Evolutionary conservation across 2,797 vertebrate genomes (phyloP).

Genomic region (Sebastes steindachneri): DNA sequence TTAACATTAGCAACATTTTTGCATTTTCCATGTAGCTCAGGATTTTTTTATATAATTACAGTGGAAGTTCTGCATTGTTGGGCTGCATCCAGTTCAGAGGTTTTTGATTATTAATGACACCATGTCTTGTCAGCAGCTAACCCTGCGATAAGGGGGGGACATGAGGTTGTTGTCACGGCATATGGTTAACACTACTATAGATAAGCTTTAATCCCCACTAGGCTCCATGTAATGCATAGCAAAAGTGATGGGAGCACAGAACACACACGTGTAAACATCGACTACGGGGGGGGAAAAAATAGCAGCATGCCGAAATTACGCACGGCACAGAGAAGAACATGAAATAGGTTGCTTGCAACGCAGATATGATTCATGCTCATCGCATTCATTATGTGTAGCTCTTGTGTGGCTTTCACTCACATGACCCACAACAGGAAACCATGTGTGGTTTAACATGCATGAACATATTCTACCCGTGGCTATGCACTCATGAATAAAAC

Average conservation of each 20-base stretch:
- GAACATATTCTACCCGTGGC: conserved; percentile 26
- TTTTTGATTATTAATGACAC: conserved; percentile 65
- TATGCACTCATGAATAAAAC: conserved; percentile 46
- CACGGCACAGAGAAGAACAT: conserved; percentile 3
- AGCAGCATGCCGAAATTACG: conserved; percentile 9
- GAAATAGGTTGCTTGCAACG: not conserved
- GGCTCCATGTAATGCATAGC: conserved; percentile 66
- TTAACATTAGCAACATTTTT: not conserved
- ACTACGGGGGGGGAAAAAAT: not conserved
- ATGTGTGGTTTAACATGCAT: conserved; percentile 42
- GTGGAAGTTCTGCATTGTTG: conserved; percentile 20
- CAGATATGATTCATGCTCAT: conserved; percentile 36
- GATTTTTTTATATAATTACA: not conserved
- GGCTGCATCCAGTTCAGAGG: conserved; percentile 39
- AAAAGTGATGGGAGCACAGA: conserved; percentile 48
- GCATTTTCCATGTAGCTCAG: not conserved
- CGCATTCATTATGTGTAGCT: conserved; percentile 30
- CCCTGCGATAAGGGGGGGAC: conserved; percentile 66
- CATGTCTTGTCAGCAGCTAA: conserved; percentile 59
- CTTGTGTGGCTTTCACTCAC: conserved; percentile 16
- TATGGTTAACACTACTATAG: conserved; percentile 63
- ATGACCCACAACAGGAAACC: conserved; percentile 39
- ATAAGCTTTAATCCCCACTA: conserved; percentile 75
- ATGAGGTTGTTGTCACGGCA: conserved; percentile 67
- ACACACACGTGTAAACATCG: conserved; percentile 48